These are phyloP conservation scores for Rana temporaria DNA, from an alignment of 2,113 vertebrate species.

Conservation along the genomic window DNA sequence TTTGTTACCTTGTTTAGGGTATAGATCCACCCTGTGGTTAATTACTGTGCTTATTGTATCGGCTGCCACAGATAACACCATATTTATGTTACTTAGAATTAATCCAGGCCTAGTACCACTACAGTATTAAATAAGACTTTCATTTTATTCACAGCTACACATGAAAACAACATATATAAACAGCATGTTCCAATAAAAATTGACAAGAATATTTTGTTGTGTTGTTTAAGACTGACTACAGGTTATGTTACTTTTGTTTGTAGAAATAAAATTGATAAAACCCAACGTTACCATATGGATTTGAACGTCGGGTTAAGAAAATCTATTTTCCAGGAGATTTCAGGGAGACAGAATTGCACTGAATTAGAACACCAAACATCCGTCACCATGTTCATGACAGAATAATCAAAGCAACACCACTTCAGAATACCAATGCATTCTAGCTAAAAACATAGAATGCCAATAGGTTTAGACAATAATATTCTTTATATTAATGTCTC, in stretches of 20 bases:
- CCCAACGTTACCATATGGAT: constrained; percentile 29
- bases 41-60: too few relatives aligned
- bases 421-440: constrained; percentile 59
- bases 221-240: neutral
- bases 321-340: constrained; percentile 26
- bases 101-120: neutral
- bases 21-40: too few relatives aligned
- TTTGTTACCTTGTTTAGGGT: too few relatives aligned
- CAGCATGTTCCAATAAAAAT: neutral
- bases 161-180: neutral
- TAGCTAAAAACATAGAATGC: constrained; percentile 36
- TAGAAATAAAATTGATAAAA: constrained; percentile 25
- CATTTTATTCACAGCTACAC: neutral
- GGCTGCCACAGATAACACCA: too few relatives aligned
- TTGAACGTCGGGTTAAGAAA: constrained; percentile 6
- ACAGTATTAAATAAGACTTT: neutral
- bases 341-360: constrained; percentile 12
- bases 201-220: neutral
- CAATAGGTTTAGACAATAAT: constrained; percentile 11
- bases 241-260: constrained; percentile 16
- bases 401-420: constrained; percentile 75
- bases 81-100: too few relatives aligned
- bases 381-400: constrained; percentile 68
- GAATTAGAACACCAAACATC: constrained; percentile 46
- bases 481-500: neutral